Evolutionary conservation across 2,888 invertebrate species (phyloP).

Genomic region (Drosophila sordidula): DNA sequence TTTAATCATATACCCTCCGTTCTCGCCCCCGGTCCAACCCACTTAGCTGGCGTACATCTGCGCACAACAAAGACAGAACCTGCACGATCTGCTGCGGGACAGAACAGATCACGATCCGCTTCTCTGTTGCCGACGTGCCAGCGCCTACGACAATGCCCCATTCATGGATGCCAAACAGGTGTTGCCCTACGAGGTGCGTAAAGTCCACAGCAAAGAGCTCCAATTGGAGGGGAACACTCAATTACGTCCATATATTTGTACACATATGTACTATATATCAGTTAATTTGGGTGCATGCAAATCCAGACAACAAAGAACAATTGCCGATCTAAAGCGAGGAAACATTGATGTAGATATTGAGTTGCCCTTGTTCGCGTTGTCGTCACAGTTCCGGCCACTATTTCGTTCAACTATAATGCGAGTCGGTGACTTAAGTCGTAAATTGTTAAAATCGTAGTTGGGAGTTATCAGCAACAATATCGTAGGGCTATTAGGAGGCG

Average conservation of each 20-base stretch:
- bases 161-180: conserved; percentile 94
- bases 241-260: background rate
- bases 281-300: conserved; percentile 1
- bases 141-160: conserved; percentile 87
- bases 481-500: background rate
- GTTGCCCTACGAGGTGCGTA: conserved; percentile 91
- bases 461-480: conserved; percentile 3
- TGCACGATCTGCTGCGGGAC: conserved; percentile 91
- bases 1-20: conserved; percentile 4
- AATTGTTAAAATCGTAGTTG: conserved; percentile 1
- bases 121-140: conserved; percentile 90
- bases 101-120: conserved; percentile 91
- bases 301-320: conserved; percentile 46
- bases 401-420: conserved; percentile 1
- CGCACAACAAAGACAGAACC: conserved; percentile 93
- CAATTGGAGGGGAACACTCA: too few relatives aligned
- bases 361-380: background rate
- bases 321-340: conserved; percentile 12
- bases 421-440: conserved; percentile 19
- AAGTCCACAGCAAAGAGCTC: background rate
- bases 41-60: conserved; percentile 93
- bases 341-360: conserved; percentile 9
- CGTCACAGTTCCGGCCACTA: conserved; percentile 4
- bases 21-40: conserved; percentile 65
- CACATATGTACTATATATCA: background rate